A percentile compares a stretch with the other conserved stretches of the same genome.
These are phyloP conservation scores for Acronicta leporina DNA, from an alignment of 2,888 invertebrate genomes.

Conservation along the genomic window DNA sequence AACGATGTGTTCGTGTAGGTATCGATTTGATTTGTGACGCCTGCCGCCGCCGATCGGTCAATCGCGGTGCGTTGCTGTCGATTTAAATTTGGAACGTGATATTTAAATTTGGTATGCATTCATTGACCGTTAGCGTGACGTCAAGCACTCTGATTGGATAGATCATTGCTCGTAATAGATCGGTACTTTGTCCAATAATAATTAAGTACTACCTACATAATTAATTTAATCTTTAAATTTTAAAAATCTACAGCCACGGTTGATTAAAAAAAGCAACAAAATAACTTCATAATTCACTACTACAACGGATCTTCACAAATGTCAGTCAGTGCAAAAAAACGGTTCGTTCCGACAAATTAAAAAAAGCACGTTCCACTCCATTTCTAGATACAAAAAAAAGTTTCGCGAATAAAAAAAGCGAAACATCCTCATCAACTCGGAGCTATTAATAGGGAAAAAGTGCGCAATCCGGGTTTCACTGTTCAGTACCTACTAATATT, in stretches of 20 bases:
- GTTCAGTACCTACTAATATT: constrained; percentile 82
- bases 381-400: constrained; percentile 69
- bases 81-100: constrained; percentile 59
- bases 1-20: constrained; percentile 67
- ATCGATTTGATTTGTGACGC: constrained; percentile 64
- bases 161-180: constrained; percentile 20
- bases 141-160: constrained; percentile 42
- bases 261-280: constrained; percentile 51
- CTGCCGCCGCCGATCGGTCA: constrained; percentile 57
- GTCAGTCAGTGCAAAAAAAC: constrained; percentile 47
- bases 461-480: constrained; percentile 70
- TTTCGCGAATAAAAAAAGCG: constrained; percentile 63
- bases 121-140: constrained; percentile 55
- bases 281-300: constrained; percentile 39
- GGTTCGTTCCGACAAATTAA: constrained; percentile 63
- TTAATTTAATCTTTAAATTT: too few relatives aligned
- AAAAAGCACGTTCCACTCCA: constrained; percentile 70
- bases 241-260: not conserved
- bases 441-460: constrained; percentile 81
- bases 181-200: too few relatives aligned
- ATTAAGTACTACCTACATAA: too few relatives aligned
- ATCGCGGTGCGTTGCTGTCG: constrained; percentile 52
- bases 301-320: constrained; percentile 48
- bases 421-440: constrained; percentile 72
- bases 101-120: constrained; percentile 62